Evolutionary conservation across 2,888 invertebrate species (phyloP).

Genomic region (Embidobia sp.): DNA sequence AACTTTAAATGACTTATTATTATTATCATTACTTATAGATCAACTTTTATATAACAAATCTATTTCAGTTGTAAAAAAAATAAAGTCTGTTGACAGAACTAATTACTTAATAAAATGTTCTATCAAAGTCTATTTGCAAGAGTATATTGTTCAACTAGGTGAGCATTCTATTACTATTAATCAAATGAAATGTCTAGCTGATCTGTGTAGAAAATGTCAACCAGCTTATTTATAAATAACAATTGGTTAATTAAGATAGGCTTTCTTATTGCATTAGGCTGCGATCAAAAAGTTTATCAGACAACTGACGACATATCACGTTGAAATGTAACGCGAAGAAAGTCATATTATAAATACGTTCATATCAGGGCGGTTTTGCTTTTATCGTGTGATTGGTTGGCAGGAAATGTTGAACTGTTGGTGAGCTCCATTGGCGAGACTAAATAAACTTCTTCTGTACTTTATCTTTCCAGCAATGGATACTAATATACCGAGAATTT

Average conservation of each 20-base stretch:
- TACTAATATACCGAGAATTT: slow-evolving; percentile 22
- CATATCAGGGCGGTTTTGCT: slow-evolving; percentile 54
- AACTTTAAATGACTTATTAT: too few species aligned
- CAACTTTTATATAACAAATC: too few species aligned
- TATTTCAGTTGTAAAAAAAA: too few species aligned
- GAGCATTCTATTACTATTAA: too few species aligned
- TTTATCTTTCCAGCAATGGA: slow-evolving; percentile 16
- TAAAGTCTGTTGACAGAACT: too few species aligned
- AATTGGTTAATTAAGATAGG: slow-evolving; percentile 13
- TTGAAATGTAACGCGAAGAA: slow-evolving; percentile 43
- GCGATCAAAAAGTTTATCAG: slow-evolving; percentile 22
- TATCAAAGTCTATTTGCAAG: too few species aligned
- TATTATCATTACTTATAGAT: too few species aligned
- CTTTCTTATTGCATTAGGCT: slow-evolving; percentile 8
- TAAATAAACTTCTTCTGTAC: slow-evolving; percentile 45
- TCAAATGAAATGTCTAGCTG: too few species aligned
- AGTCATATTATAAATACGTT: slow-evolving; percentile 54
- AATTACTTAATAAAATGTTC: too few species aligned
- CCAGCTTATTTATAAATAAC: slow-evolving; percentile 18
- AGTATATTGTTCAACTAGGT: too few species aligned
- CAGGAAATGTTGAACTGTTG: slow-evolving; percentile 48
- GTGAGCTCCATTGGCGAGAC: slow-evolving; percentile 30
- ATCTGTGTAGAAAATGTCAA: too few species aligned
- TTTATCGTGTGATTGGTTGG: slow-evolving; percentile 47
- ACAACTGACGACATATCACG: slow-evolving; percentile 23